Evolutionary conservation across 2,113 vertebrate species (phyloP).

Genomic region (Passer montanus): DNA sequence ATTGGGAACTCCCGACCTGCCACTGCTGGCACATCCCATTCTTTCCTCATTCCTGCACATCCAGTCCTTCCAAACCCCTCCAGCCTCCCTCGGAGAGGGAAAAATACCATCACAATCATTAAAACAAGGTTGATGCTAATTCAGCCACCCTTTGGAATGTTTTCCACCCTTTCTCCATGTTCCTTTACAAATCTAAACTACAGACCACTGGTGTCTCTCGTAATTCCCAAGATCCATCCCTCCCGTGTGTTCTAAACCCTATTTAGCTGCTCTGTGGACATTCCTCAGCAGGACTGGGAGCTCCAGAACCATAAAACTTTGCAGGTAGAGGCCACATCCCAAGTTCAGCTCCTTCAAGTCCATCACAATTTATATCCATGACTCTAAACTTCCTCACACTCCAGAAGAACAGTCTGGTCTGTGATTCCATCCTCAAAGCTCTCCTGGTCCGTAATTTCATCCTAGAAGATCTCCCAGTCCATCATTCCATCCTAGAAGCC

Average conservation of each 20-base stretch:
- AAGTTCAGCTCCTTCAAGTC: background rate
- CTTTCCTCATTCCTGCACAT: background rate
- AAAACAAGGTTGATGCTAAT: background rate
- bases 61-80: background rate
- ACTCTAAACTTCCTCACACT: background rate
- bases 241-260: background rate
- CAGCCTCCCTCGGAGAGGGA: background rate
- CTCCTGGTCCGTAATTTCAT: too few species aligned
- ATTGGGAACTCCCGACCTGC: fast-evolving
- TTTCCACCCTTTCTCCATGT: background rate
- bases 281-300: background rate
- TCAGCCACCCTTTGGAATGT: background rate
- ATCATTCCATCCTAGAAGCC: too few species aligned
- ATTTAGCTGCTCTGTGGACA: background rate
- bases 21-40: background rate
- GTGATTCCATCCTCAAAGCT: too few species aligned
- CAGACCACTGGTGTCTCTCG: fast-evolving
- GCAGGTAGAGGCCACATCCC: background rate
- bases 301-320: background rate
- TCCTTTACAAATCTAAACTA: background rate
- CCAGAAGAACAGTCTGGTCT: too few species aligned
- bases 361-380: too few species aligned
- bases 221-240: background rate
- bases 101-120: too few species aligned
- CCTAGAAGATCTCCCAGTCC: too few species aligned